Percentiles rank a stretch among this genome's conserved stretches.
Evolutionary conservation across 2,888 invertebrate genomes (phyloP).

Genomic region (Pseudoips prasinana): DNA sequence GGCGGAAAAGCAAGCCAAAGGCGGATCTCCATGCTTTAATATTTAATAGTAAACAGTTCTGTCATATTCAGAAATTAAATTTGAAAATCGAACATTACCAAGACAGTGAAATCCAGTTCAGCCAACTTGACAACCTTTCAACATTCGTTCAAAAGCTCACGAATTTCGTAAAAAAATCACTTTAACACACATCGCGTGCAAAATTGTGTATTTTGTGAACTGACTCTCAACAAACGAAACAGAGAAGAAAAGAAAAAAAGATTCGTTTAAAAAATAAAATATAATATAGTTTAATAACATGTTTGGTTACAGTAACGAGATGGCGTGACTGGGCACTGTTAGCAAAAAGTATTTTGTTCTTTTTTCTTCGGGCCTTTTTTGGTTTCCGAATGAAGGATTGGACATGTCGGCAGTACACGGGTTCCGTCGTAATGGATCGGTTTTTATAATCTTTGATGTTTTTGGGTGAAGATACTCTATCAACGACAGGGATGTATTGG

Average conservation of each 20-base stretch:
- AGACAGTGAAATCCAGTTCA: no score
- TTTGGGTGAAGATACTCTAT: constrained; percentile 37
- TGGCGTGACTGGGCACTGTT: constrained; percentile 77
- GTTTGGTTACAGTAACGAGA: constrained; percentile 63
- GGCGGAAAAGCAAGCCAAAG: no score
- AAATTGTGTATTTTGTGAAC: constrained; percentile 64
- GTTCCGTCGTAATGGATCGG: constrained; percentile 50
- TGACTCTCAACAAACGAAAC: constrained; percentile 43
- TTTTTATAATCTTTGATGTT: constrained; percentile 33
- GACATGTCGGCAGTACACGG: constrained; percentile 45
- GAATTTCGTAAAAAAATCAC: constrained; percentile 33
- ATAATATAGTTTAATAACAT: constrained; percentile 75
- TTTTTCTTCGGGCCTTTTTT: constrained; percentile 26
- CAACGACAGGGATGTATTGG: constrained; percentile 33
- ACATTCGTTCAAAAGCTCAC: background rate
- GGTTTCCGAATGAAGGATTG: constrained; percentile 59
- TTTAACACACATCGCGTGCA: constrained; percentile 51
- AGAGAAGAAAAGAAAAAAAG: background rate
- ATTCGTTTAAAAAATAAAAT: constrained; percentile 61
- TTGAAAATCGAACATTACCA: no score
- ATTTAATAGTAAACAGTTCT: no score
- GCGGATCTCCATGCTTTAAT: no score
- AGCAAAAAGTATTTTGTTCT: constrained; percentile 56
- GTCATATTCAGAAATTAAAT: no score
- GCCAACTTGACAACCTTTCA: background rate